These are phyloP conservation scores for Drosophila carrolli DNA, from an alignment of 1,140 invertebrate genomes.

Conservation along the genomic window DNA sequence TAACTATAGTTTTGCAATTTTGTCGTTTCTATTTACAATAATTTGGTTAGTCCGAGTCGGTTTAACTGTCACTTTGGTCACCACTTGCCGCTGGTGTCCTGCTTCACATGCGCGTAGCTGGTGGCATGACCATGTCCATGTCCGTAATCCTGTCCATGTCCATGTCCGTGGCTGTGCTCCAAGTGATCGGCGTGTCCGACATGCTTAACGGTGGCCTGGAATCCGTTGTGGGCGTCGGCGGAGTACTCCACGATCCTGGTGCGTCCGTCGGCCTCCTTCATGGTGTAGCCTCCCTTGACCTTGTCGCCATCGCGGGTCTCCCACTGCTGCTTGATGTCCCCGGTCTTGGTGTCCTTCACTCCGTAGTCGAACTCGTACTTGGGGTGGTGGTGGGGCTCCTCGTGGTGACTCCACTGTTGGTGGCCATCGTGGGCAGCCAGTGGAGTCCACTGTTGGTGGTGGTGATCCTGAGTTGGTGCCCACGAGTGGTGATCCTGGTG, in stretches of 20 bases:
- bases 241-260: constrained; percentile 87
- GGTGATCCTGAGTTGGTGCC: constrained; percentile 14
- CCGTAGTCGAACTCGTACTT: constrained; percentile 91
- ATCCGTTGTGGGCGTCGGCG: constrained; percentile 86
- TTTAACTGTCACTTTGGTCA: constrained; percentile 1
- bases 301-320: constrained; percentile 87
- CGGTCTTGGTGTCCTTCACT: constrained; percentile 89
- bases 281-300: constrained; percentile 87
- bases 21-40: constrained; percentile 11
- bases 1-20: background rate
- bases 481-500: constrained; percentile 40
- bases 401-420: constrained; percentile 34
- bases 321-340: constrained; percentile 89
- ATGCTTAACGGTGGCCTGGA: constrained; percentile 86
- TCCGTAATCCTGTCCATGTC: constrained; percentile 38
- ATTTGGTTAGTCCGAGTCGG: background rate
- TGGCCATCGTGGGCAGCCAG: constrained; percentile 14
- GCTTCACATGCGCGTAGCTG: constrained; percentile 74
- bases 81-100: constrained; percentile 61
- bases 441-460: constrained; percentile 42
- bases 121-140: constrained; percentile 68
- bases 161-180: constrained; percentile 44
- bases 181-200: constrained; percentile 85
- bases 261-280: constrained; percentile 87
- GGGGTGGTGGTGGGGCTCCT: constrained; percentile 85